A percentile compares a stretch with the other conserved stretches of the same genome.
phyloP scores from a whole-genome alignment of 2,113 vertebrate genomes.

The Trinectes maculatus region DNA sequence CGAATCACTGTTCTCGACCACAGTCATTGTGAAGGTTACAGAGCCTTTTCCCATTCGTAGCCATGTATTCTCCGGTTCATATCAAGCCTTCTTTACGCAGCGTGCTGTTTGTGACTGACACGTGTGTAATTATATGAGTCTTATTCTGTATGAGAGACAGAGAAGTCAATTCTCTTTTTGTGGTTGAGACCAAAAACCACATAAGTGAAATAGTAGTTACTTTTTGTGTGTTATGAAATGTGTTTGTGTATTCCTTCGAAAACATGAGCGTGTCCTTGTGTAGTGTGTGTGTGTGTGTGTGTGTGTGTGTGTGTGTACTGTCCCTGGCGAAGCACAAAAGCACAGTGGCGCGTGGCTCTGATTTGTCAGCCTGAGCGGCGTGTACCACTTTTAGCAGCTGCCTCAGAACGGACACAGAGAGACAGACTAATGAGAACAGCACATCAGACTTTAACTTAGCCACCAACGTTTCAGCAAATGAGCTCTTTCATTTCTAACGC shows the following conservation, averaged over 20 bases:
- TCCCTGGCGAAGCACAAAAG: slow-evolving; percentile 9
- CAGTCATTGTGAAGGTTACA: background rate
- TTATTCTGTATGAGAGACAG: background rate
- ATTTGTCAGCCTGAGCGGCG: slow-evolving; percentile 15
- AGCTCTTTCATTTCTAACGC: background rate
- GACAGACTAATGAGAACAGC: slow-evolving; percentile 14
- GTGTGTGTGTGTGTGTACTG: background rate
- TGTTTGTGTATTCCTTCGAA: background rate
- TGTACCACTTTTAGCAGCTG: slow-evolving; percentile 32
- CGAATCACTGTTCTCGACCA: background rate
- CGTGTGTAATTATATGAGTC: slow-evolving; percentile 1
- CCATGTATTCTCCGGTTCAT: background rate
- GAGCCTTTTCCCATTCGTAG: background rate
- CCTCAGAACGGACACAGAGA: slow-evolving; percentile 21
- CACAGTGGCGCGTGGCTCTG: slow-evolving; percentile 7
- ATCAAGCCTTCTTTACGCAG: slow-evolving; percentile 7
- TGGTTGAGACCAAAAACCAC: background rate
- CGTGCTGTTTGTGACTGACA: background rate
- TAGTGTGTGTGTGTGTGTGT: background rate
- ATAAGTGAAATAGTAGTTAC: background rate
- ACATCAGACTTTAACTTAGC: slow-evolving; percentile 28
- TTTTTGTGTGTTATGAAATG: slow-evolving; percentile 2
- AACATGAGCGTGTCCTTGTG: background rate
- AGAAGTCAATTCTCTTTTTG: background rate
- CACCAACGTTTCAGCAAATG: slow-evolving; percentile 35